phyloP scores from a whole-genome alignment of 2,888 invertebrate species.

The Mayetiola destructor region DNA sequence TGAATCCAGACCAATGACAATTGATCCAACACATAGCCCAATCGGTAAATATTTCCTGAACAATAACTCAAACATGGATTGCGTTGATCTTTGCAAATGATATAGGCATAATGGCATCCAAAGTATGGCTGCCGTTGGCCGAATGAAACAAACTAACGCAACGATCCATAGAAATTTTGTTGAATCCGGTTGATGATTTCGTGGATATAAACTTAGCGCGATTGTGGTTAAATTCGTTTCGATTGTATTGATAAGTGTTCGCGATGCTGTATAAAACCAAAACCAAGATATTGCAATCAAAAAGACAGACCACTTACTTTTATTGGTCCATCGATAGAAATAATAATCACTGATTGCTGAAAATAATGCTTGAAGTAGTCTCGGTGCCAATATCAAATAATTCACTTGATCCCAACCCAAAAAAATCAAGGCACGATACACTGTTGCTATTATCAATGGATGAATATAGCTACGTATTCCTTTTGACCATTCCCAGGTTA shows the following conservation, averaged over 20 bases:
- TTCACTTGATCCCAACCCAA: slow-evolving; percentile 53
- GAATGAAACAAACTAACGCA: slow-evolving; percentile 52
- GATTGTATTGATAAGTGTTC: slow-evolving; percentile 76
- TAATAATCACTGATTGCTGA: slow-evolving; percentile 65
- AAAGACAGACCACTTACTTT: slow-evolving; percentile 63
- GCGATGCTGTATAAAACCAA: slow-evolving; percentile 75
- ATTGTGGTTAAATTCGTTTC: slow-evolving; percentile 72
- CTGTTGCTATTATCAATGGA: slow-evolving; percentile 60
- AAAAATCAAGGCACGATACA: slow-evolving; percentile 56
- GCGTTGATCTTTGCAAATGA: slow-evolving; percentile 47
- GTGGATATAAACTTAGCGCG: slow-evolving; percentile 65
- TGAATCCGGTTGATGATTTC: slow-evolving; percentile 35
- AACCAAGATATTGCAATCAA: slow-evolving; percentile 73
- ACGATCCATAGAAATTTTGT: slow-evolving; percentile 50
- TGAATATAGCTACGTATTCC: slow-evolving; percentile 79
- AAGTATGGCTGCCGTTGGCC: slow-evolving; percentile 75
- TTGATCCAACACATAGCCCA: slow-evolving; percentile 39
- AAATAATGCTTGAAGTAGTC: slow-evolving; percentile 66
- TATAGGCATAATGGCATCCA: slow-evolving; percentile 69
- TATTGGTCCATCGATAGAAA: slow-evolving; percentile 57
- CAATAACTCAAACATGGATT: slow-evolving; percentile 37
- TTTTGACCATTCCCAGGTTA: slow-evolving; percentile 91
- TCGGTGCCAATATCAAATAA: slow-evolving; percentile 54
- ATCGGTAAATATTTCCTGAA: slow-evolving; percentile 45
- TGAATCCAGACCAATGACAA: slow-evolving; percentile 43